Evolutionary conservation across 2,888 invertebrate species (phyloP).

Genomic region (Pseudococcus longispinus): DNA sequence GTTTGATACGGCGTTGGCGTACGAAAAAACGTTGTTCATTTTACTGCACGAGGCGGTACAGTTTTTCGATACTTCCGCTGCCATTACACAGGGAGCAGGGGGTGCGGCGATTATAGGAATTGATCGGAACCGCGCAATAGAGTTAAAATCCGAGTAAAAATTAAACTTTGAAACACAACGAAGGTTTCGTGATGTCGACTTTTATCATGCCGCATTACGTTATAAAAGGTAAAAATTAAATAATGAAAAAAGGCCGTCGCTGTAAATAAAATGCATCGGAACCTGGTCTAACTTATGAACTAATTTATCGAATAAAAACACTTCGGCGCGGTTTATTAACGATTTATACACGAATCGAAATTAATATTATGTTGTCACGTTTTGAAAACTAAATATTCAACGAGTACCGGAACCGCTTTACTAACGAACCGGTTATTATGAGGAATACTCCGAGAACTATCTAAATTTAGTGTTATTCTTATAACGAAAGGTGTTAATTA

Average conservation of each 20-base stretch:
- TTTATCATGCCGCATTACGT: slow-evolving; percentile 31
- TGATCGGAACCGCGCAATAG: not conserved
- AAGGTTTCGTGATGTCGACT: slow-evolving; percentile 6
- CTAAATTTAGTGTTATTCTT: not conserved
- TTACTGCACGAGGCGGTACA: slow-evolving; percentile 46
- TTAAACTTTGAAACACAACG: slow-evolving; percentile 14
- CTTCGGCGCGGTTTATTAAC: not conserved
- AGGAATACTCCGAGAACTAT: slow-evolving; percentile 1
- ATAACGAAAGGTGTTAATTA: not conserved
- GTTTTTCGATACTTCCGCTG: slow-evolving; percentile 35
- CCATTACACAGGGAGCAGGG: not conserved
- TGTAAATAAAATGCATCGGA: slow-evolving; percentile 50
- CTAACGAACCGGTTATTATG: not conserved
- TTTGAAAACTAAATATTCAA: slow-evolving; percentile 4
- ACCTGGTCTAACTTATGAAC: not conserved
- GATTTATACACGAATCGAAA: not conserved
- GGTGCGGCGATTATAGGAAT: not conserved
- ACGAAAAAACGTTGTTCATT: slow-evolving; percentile 41
- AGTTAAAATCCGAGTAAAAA: not conserved
- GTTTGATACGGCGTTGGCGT: slow-evolving; percentile 55
- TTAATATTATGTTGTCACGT: slow-evolving; percentile 46
- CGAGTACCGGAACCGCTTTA: slow-evolving; percentile 52
- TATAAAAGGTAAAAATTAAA: not conserved
- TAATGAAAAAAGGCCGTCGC: slow-evolving; percentile 33
- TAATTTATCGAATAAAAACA: not conserved